Evolutionary conservation across 2,888 invertebrate species (phyloP), one percentile per base, ranked within the genome.

Genomic region (Keiferia lycopersicella): DNA sequence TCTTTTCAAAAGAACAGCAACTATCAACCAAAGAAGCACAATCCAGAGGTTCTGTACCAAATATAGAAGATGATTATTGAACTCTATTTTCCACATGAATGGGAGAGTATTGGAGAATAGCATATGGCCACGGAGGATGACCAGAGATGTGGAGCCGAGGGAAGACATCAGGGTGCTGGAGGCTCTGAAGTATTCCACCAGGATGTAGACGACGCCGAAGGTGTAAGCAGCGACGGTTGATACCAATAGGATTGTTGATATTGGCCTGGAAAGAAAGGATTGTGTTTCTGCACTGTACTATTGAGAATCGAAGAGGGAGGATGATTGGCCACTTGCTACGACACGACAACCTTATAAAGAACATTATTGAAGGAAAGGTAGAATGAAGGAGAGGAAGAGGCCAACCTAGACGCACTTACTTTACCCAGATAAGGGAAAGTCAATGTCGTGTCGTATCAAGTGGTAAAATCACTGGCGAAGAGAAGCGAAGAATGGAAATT

Each of bases 221-320:
- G 34, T 0, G 26, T 38, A 65, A 0, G 65, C 14, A 16, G 63
- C 20, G 11, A 51, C 8, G 0, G 66, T 38, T 12, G 67, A 51
- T 0, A 67, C 11, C 3, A 67, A 38, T 7, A 67, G 59, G 16
- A 67, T 63, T 8, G 65, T 48, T 26, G 68, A 63, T 58, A 68
- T 65, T 22, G 68, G 68, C 68, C 68, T 68, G 68, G 20, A 67
- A 65, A 53, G n/a, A 53, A 26, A 53, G 12, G 18, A 26, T 26
- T 26, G 26, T 26, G 26, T 26, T 26, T n/a, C 8, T 18, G 6
- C 3, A 41, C 39, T 12, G 12, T 6, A 30, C 30, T 30, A n/a
- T n/a, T n/a, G n/a, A n/a, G n/a, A n/a, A n/a, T n/a, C n/a, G n/a
- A n/a, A n/a, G n/a, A n/a, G n/a, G n/a, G n/a, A n/a, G n/a, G n/a